These are phyloP conservation scores for Noctua janthina DNA, from an alignment of 2,888 invertebrate genomes.

Conservation along the genomic window DNA sequence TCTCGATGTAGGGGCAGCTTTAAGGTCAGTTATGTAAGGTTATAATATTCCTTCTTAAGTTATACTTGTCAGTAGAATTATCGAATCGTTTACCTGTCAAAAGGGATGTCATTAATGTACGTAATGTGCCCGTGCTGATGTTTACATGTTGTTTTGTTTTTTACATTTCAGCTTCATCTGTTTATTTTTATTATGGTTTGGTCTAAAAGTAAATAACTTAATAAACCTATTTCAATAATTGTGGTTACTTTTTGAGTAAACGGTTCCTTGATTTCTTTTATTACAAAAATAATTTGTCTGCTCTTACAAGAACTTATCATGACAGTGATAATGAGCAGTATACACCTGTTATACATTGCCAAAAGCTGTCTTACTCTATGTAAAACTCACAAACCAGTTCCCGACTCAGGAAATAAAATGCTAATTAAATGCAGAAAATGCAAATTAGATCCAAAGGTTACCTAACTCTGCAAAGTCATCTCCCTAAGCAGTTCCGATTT, in stretches of 20 bases:
- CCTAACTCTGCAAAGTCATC: conserved; percentile 17
- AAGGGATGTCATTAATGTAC: conserved; percentile 2
- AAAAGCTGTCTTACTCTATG: conserved; percentile 4
- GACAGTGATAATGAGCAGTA: not conserved
- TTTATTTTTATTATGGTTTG: not conserved
- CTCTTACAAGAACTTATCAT: not conserved
- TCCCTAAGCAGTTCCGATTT: conserved; percentile 28
- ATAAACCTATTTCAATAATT: not conserved
- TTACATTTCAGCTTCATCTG: not conserved
- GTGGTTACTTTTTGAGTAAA: not conserved
- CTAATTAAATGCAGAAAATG: conserved; percentile 43
- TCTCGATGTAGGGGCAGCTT: conserved; percentile 53
- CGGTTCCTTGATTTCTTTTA: not conserved
- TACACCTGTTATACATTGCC: too few species aligned
- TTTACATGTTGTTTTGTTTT: not conserved
- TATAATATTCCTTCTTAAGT: conserved; percentile 17
- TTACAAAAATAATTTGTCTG: not conserved
- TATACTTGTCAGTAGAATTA: conserved; percentile 15
- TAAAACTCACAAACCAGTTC: conserved; percentile 21
- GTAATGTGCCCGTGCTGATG: conserved; percentile 18
- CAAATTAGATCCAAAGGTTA: conserved; percentile 36
- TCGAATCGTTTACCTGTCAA: conserved; percentile 14
- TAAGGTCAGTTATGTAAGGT: conserved; percentile 37
- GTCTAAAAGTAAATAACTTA: not conserved
- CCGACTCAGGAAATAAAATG: conserved; percentile 37